Evolutionary conservation across 2,888 invertebrate species (phyloP), one percentile per base, ranked within the genome.

Genomic region (Protula sp.): DNA sequence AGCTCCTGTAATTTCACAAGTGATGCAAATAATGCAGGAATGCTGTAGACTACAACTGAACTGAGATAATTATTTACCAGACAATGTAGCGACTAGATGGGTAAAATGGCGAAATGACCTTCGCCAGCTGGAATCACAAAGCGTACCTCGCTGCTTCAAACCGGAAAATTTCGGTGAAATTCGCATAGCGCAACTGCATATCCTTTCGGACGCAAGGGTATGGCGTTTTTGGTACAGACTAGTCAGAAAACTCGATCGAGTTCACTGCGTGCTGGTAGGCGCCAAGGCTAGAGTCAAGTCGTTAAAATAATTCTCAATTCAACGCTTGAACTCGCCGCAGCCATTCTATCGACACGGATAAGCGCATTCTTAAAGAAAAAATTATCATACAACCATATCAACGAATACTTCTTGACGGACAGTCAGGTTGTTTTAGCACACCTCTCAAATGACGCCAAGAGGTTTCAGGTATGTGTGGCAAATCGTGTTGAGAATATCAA

Each of bases 401-500:
- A 28, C 19, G 58, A 59, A 30, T 56, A 47, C 54, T 65, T 59
- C 47, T 67, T 65, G 62, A 61, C 60, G 19, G 60, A 65, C 31
- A 61, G 58, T 19, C 54, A 50, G 24, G 60, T 59, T 9, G 60
- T 64, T 14, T 48, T 62, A 5, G 57, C 54, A 4, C 65, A 67
- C 54, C 55, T 61, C 14, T 45, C 27, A 3, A 56, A 64, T 14
- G 63, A 70, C 30, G 62, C 67, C 5, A 27, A 48, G 30, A 27
- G 60, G 14, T 72, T 71, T 65, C 70, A 73, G 47, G 67, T 67
- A 0, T 73, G 66, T 61, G 70, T 73, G 0, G 60, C 61, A 2
- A 72, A 74, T 52, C 27, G 70, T 47, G 68, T 73, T 2, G 30
- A 64, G n/a, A n/a, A n/a, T n/a, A n/a, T n/a, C n/a, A n/a, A n/a